These are phyloP conservation scores for Aethes cnicana DNA, from an alignment of 2,888 invertebrate genomes.

Conservation along the genomic window DNA sequence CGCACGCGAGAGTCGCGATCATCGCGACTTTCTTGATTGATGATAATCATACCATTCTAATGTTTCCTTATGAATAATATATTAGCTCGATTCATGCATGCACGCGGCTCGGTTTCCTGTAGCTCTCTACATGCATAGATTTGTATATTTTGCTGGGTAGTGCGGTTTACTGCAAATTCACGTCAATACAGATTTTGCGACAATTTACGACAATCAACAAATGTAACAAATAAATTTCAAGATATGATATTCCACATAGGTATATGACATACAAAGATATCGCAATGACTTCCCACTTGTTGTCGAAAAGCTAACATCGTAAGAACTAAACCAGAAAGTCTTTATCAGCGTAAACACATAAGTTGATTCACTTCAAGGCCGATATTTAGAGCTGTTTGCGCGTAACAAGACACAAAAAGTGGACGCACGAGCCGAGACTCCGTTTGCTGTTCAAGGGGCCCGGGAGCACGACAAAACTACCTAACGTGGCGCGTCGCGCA, in stretches of 20 bases:
- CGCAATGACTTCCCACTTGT: too few species aligned
- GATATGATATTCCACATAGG: too few species aligned
- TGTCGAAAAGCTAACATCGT: background rate
- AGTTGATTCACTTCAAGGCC: constrained; percentile 20
- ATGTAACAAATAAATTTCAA: too few species aligned
- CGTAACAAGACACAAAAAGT: constrained; percentile 36
- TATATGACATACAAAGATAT: too few species aligned
- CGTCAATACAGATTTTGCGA: too few species aligned
- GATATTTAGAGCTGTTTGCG: constrained; percentile 20
- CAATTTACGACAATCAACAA: too few species aligned
- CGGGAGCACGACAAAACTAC: too few species aligned
- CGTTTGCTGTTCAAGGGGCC: constrained; percentile 46
- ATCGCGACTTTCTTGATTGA: constrained; percentile 30
- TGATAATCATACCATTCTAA: constrained; percentile 19
- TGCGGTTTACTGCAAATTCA: too few species aligned
- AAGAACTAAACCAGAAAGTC: background rate
- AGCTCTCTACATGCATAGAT: too few species aligned
- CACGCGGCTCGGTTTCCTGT: background rate
- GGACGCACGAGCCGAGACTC: constrained; percentile 32
- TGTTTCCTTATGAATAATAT: constrained; percentile 21
- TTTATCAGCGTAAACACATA: constrained; percentile 7
- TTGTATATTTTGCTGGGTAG: too few species aligned
- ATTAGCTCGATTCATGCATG: background rate
- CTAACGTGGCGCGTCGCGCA: too few species aligned
- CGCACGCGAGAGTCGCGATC: constrained; percentile 44